Percentiles rank a stretch among this genome's conserved stretches.
Evolutionary conservation across 2,888 invertebrate genomes (phyloP).

Genomic region (Blastobasis adustella): DNA sequence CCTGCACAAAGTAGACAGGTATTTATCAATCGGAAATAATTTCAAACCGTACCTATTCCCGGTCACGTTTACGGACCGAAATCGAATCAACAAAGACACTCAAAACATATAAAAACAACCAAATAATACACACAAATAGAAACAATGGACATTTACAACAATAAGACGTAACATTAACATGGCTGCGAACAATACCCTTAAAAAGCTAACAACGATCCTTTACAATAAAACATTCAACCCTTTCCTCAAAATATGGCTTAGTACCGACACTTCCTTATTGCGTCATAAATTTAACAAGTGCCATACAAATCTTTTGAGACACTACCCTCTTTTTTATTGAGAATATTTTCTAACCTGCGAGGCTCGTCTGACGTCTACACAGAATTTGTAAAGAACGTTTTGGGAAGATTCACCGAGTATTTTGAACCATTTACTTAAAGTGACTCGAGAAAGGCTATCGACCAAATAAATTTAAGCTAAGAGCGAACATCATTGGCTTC

Average conservation of each 20-base stretch:
- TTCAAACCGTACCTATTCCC: not conserved
- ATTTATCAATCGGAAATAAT: no score
- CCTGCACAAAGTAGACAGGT: no score
- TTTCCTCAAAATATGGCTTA: conserved; percentile 65
- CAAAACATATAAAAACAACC: conserved; percentile 58
- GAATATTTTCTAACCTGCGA: conserved; percentile 1
- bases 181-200: conserved; percentile 38
- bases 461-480: no score
- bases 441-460: no score
- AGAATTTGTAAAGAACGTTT: no score
- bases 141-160: conserved; percentile 55
- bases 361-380: no score
- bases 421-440: no score
- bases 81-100: conserved; percentile 42
- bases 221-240: conserved; percentile 67
- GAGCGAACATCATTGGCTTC: no score
- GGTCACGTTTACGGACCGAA: not conserved
- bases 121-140: conserved; percentile 44
- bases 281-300: conserved; percentile 59
- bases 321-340: conserved; percentile 11
- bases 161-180: conserved; percentile 49
- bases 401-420: no score
- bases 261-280: conserved; percentile 69
- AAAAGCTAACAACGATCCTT: conserved; percentile 46
- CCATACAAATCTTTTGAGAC: conserved; percentile 26